Evolutionary conservation across 2,888 invertebrate genomes (phyloP).

Genomic region (Brachypterus glaber): DNA sequence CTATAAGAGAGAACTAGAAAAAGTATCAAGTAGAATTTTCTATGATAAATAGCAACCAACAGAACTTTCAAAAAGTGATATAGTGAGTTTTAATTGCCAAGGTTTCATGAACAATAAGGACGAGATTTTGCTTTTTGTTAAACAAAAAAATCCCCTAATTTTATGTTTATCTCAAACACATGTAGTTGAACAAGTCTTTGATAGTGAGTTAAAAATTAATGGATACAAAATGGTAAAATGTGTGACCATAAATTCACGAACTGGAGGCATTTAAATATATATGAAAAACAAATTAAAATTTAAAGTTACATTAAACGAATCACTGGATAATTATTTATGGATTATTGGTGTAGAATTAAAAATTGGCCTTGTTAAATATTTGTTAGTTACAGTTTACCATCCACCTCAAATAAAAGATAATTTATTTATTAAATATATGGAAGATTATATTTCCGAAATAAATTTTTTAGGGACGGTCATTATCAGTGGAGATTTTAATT

Average conservation of each 20-base stretch:
- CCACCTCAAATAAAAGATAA: constrained; percentile 1
- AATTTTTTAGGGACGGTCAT: neutral
- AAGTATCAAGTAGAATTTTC: neutral
- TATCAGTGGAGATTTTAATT: neutral
- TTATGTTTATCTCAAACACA: neutral
- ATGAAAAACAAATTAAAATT: neutral
- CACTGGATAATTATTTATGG: neutral
- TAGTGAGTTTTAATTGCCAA: neutral
- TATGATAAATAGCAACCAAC: neutral
- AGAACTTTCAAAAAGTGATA: neutral
- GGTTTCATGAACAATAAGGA: neutral
- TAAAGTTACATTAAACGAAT: neutral
- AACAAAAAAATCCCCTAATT: neutral
- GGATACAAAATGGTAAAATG: neutral
- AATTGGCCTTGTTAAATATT: neutral
- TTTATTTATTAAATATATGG: neutral
- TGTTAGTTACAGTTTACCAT: neutral
- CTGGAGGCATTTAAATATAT: neutral
- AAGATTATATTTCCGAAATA: neutral
- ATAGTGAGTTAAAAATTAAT: constrained; percentile 1
- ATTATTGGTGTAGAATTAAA: neutral
- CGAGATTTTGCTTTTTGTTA: neutral
- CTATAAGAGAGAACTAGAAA: neutral
- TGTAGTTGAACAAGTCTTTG: neutral
- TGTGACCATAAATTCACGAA: neutral